phyloP scores from a whole-genome alignment of 2,113 vertebrate genomes.

The Parus major region DNA sequence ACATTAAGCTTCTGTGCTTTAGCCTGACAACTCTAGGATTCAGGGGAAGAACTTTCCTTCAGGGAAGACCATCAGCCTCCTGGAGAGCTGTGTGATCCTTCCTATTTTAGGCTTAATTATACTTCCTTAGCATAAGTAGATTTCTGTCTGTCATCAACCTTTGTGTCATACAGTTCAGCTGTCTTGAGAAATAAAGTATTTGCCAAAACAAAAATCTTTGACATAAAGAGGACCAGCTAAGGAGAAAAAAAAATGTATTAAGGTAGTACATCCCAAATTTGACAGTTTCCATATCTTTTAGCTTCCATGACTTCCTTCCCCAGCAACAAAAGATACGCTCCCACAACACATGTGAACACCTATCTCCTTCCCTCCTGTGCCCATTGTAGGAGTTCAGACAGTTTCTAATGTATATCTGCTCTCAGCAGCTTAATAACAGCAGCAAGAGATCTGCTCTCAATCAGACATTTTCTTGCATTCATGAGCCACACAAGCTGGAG shows the following conservation, averaged over 20 bases:
- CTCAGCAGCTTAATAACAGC: neutral
- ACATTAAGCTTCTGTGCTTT: neutral
- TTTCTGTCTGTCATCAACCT: neutral
- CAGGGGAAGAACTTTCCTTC: neutral
- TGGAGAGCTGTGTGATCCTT: neutral
- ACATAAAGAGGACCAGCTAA: neutral
- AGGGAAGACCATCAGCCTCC: neutral
- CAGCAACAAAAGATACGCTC: neutral
- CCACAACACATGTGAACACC: neutral
- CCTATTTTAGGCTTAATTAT: neutral
- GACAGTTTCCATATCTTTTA: neutral
- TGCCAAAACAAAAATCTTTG: neutral
- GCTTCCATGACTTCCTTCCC: neutral
- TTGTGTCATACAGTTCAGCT: neutral
- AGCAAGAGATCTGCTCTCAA: neutral
- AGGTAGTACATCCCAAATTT: neutral
- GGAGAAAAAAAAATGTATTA: fast-evolving
- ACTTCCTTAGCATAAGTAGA: neutral
- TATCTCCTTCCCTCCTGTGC: neutral
- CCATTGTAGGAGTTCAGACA: neutral
- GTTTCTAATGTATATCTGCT: neutral
- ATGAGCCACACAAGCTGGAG: neutral
- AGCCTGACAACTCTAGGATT: neutral
- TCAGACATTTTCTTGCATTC: neutral
- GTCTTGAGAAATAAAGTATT: neutral